A percentile compares a stretch with the other conserved stretches of the same genome.
phyloP scores from a whole-genome alignment of 2,888 invertebrate genomes.

The Trisateles emortualis region DNA sequence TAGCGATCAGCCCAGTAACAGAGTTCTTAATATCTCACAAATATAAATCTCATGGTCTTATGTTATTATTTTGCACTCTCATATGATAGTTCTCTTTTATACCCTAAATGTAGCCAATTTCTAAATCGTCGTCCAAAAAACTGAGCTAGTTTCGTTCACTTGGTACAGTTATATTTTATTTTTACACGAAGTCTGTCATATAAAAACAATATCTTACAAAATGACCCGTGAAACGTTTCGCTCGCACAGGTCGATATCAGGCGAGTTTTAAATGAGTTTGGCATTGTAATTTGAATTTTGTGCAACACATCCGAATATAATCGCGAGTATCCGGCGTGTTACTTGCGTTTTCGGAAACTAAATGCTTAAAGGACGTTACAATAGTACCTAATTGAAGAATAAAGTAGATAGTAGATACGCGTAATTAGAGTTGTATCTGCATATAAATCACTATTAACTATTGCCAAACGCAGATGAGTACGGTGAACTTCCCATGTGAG shows the following conservation, averaged over 20 bases:
- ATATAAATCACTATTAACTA: conserved; percentile 58
- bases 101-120: conserved; percentile 19
- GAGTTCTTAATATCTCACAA: too few relatives aligned
- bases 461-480: conserved; percentile 49
- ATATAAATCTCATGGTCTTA: too few relatives aligned
- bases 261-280: conserved; percentile 22
- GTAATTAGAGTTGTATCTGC: conserved; percentile 56
- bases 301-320: conserved; percentile 37
- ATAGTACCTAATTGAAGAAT: conserved; percentile 26
- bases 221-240: conserved; percentile 24
- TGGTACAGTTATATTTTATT: too few relatives aligned
- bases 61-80: too few relatives aligned
- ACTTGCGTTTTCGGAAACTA: conserved; percentile 21
- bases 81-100: too few relatives aligned
- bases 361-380: conserved; percentile 34
- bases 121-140: conserved; percentile 43
- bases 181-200: conserved; percentile 28
- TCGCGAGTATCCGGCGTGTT: conserved; percentile 26
- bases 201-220: conserved; percentile 26
- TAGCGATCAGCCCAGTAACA: too few relatives aligned
- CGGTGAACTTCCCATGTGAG: conserved; percentile 52
- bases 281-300: conserved; percentile 30
- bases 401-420: conserved; percentile 44
- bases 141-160: too few relatives aligned
- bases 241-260: conserved; percentile 24